Percentiles rank a stretch among this genome's conserved stretches.
These are phyloP conservation scores for Tichodroma muraria DNA, from an alignment of 2,113 vertebrate species.

Conservation along the genomic window DNA sequence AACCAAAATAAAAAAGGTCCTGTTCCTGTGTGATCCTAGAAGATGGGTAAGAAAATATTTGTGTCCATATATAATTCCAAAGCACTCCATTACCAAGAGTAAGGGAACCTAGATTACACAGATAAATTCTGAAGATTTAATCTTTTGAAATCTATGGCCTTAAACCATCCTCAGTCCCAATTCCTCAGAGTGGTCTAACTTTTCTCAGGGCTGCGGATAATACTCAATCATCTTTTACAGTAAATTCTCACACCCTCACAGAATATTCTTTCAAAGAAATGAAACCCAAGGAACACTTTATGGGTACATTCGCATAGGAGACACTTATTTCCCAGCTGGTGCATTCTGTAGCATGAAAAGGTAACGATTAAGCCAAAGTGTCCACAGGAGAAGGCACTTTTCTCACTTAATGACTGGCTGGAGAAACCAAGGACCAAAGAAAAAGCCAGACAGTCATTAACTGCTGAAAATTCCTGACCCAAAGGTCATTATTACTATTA, in stretches of 20 bases:
- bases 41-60: not conserved
- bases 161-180: not conserved
- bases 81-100: not conserved
- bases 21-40: not conserved
- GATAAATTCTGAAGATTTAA: constrained; percentile 44
- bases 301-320: not conserved
- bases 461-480: constrained; percentile 65
- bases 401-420: constrained; percentile 33
- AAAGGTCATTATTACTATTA: constrained; percentile 55
- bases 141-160: constrained; percentile 12
- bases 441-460: constrained; percentile 61
- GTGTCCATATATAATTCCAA: not conserved
- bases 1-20: not conserved
- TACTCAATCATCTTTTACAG: constrained; percentile 16
- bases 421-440: not conserved
- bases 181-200: constrained; percentile 6
- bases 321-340: constrained; percentile 51
- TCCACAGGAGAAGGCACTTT: constrained; percentile 14
- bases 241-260: not conserved
- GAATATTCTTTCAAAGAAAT: constrained; percentile 35
- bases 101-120: not conserved
- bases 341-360: constrained; percentile 13
- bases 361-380: not conserved
- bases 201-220: not conserved
- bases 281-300: constrained; percentile 9